Percentiles rank a stretch among this genome's conserved stretches.
phyloP scores from a whole-genome alignment of 2,888 invertebrate species.

The Drosophila rellima region DNA sequence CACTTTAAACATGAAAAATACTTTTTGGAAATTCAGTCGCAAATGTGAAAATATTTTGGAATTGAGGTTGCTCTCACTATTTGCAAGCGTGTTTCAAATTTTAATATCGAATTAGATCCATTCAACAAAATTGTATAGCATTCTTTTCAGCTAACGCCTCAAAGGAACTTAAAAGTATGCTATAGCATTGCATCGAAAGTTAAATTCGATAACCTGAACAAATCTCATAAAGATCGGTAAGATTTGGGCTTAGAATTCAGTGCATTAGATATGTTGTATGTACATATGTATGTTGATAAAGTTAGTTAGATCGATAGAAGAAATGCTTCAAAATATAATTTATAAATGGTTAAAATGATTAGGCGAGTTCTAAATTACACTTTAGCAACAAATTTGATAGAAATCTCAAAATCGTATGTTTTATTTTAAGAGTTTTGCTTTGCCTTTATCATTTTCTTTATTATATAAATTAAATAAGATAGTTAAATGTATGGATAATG shows the following conservation, averaged over 20 bases:
- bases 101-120: too few relatives aligned
- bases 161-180: constrained; percentile 11
- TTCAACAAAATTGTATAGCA: neutral
- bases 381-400: too few relatives aligned
- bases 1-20: constrained; percentile 12
- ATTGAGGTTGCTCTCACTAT: too few relatives aligned
- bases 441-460: neutral
- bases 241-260: neutral
- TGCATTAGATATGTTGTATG: constrained; percentile 6
- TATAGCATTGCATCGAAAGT: neutral
- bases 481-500: constrained; percentile 2
- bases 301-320: constrained; percentile 15
- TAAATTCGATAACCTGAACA: neutral
- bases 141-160: neutral
- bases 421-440: neutral
- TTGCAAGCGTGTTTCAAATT: too few relatives aligned
- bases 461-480: constrained; percentile 4
- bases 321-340: constrained; percentile 9
- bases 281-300: too few relatives aligned
- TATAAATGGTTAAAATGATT: neutral
- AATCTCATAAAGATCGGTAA: neutral
- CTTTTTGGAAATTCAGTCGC: neutral
- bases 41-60: neutral
- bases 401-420: neutral
- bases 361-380: neutral